These are phyloP conservation scores for Anaspis maculata DNA, from an alignment of 2,888 invertebrate species.

Conservation along the genomic window DNA sequence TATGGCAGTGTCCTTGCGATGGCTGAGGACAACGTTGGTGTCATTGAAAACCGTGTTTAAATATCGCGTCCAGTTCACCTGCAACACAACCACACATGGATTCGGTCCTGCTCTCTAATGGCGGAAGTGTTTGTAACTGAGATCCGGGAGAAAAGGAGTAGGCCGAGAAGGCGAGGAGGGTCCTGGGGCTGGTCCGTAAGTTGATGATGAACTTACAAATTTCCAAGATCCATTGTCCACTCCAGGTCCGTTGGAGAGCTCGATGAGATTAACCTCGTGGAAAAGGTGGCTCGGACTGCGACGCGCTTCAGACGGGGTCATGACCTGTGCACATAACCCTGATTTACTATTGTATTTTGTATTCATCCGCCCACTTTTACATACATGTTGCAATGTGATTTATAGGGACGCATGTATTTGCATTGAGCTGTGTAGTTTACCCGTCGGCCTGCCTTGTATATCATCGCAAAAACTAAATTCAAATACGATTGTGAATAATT, in stretches of 20 bases:
- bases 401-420: constrained; percentile 23
- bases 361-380: constrained; percentile 23
- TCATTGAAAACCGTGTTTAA: constrained; percentile 51
- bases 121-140: no score
- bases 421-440: constrained; percentile 19
- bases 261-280: constrained; percentile 53
- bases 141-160: no score
- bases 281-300: constrained; percentile 55
- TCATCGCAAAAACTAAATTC: constrained; percentile 23
- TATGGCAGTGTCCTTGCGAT: constrained; percentile 49
- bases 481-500: constrained; percentile 24
- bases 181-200: no score
- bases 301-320: constrained; percentile 55
- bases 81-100: no score
- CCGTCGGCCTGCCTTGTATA: constrained; percentile 12
- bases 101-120: no score
- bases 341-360: not conserved
- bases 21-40: constrained; percentile 44
- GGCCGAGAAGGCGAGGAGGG: no score
- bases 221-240: constrained; percentile 41
- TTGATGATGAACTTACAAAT: constrained; percentile 34
- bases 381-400: constrained; percentile 27
- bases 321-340: constrained; percentile 44
- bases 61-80: constrained; percentile 60
- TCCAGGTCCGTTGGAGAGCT: constrained; percentile 45